Percentiles rank a stretch among this genome's conserved stretches.
Evolutionary conservation across 2,113 vertebrate species (phyloP).

Genomic region (Alethe castanea): DNA sequence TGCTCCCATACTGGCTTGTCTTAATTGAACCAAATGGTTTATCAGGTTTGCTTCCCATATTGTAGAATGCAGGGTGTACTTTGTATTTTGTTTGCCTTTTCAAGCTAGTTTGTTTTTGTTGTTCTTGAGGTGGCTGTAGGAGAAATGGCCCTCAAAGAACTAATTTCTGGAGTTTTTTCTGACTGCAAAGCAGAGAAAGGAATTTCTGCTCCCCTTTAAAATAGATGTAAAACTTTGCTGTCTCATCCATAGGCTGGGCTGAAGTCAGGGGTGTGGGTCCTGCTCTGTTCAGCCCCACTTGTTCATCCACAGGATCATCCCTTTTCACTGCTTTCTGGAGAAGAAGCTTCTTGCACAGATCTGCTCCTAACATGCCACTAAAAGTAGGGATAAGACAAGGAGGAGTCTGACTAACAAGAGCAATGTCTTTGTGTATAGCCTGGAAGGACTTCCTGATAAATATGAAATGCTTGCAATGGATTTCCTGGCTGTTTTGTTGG

Average conservation of each 20-base stretch:
- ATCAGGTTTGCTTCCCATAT: neutral
- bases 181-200: neutral
- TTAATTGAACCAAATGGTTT: neutral
- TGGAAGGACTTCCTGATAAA: neutral
- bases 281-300: neutral
- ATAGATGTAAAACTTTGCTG: fast-evolving
- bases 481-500: neutral
- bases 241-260: too few relatives aligned
- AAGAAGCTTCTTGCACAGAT: neutral
- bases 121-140: neutral
- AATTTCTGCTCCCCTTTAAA: neutral
- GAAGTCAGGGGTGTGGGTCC: neutral
- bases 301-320: neutral
- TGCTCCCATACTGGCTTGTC: neutral
- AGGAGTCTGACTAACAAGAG: neutral
- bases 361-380: neutral
- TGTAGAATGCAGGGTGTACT: neutral
- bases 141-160: neutral
- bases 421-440: neutral
- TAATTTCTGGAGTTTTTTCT: neutral
- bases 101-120: neutral
- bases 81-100: neutral
- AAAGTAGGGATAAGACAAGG: neutral
- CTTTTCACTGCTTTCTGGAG: neutral
- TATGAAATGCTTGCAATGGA: neutral